Evolutionary conservation across 2,113 vertebrate species (phyloP).

Genomic region (Tylochromis polylepis): DNA sequence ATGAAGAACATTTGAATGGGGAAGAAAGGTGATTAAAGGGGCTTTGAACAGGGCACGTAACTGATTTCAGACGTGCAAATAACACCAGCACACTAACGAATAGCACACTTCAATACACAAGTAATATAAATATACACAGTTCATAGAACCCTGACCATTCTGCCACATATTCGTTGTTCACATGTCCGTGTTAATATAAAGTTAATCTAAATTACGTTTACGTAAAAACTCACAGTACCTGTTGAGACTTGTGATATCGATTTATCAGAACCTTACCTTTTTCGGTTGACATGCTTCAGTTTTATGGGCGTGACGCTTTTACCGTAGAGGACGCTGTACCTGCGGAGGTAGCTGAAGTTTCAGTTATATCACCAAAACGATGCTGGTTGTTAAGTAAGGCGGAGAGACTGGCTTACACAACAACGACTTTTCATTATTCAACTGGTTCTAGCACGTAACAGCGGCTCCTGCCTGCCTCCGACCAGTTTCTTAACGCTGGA

Average conservation of each 20-base stretch:
- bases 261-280: constrained; percentile 49
- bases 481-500: not conserved
- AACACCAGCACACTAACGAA: not conserved
- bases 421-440: not conserved
- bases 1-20: not conserved
- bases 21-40: not conserved
- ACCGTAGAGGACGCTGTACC: not conserved
- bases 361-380: not conserved
- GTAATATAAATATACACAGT: not conserved
- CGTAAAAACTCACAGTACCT: not conserved
- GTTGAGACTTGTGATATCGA: not conserved
- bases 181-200: not conserved
- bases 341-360: not conserved
- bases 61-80: not conserved
- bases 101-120: not conserved
- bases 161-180: not conserved
- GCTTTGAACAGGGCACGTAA: not conserved
- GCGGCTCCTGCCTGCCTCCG: not conserved
- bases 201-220: too few species aligned
- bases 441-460: not conserved
- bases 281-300: constrained; percentile 28
- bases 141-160: not conserved
- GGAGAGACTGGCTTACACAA: not conserved
- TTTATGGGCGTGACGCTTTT: constrained; percentile 1
- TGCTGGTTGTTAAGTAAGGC: not conserved